Evolutionary conservation across 2,113 vertebrate genomes (phyloP).

Genomic region (Lycaon pictus): DNA sequence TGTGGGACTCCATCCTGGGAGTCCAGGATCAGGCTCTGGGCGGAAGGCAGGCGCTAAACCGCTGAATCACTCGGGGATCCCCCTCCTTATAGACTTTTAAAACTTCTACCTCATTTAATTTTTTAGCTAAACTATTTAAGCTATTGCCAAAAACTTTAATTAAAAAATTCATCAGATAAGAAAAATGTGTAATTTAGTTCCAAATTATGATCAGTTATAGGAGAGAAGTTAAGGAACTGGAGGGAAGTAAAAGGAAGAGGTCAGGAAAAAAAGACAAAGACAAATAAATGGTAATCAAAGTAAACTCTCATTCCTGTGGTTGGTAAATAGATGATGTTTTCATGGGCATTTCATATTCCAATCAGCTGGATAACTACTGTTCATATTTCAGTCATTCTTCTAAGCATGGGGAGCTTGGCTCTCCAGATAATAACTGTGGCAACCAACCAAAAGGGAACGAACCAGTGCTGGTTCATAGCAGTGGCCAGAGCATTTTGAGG

Average conservation of each 20-base stretch:
- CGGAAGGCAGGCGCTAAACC: no score
- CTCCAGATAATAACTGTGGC: neutral
- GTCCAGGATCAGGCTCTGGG: no score
- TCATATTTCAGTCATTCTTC: neutral
- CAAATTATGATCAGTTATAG: slow-evolving; percentile 26
- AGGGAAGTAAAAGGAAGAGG: neutral
- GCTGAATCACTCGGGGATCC: no score
- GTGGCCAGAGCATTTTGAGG: neutral
- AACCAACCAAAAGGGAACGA: neutral
- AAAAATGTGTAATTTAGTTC: slow-evolving; percentile 38
- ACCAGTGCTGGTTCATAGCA: neutral
- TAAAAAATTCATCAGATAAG: slow-evolving; percentile 16
- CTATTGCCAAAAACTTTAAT: slow-evolving; percentile 23
- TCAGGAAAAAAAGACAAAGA: neutral
- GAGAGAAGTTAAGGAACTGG: neutral
- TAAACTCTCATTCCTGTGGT: neutral
- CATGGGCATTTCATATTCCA: neutral
- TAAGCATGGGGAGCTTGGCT: neutral
- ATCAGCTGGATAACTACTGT: neutral
- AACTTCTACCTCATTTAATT: neutral
- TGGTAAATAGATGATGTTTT: slow-evolving; percentile 22
- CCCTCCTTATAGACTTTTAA: neutral
- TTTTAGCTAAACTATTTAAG: slow-evolving; percentile 30
- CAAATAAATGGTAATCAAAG: neutral
- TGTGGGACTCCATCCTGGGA: no score